A percentile compares a stretch with the other conserved stretches of the same genome.
Conservation (phyloP, 2,888 invertebrate genomes). For the Troides oblongomaculatus region DNA sequence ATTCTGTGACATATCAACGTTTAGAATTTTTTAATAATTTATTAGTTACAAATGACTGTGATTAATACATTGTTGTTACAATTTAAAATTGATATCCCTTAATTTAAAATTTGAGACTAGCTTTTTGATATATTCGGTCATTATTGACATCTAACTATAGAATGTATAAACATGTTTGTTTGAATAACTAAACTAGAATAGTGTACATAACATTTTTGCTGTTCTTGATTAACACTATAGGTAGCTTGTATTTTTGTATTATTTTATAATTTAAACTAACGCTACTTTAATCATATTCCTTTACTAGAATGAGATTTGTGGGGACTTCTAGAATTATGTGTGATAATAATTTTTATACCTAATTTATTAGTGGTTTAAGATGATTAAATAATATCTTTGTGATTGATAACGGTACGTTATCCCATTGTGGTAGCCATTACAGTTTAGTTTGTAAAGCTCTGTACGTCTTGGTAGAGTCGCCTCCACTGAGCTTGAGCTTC, state of each 20-base stretch:
- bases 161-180: conserved; percentile 18
- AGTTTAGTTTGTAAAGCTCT: too few species aligned
- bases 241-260: conserved; percentile 22
- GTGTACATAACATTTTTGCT: conserved; percentile 9
- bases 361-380: not conserved
- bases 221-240: conserved; percentile 9
- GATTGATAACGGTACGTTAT: conserved; percentile 22
- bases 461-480: too few species aligned
- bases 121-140: conserved; percentile 67
- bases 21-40: not conserved
- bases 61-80: not conserved
- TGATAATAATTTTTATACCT: not conserved
- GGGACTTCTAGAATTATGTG: not conserved
- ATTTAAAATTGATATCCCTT: not conserved
- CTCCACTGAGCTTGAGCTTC: too few species aligned
- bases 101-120: conserved; percentile 67
- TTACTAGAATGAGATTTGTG: conserved; percentile 55
- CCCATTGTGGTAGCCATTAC: not conserved
- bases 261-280: conserved; percentile 31
- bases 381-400: not conserved
- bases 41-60: not conserved
- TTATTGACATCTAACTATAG: conserved; percentile 26
- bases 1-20: not conserved
- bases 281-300: conserved; percentile 65
- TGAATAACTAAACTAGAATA: conserved; percentile 18